phyloP scores from a whole-genome alignment of 2,113 vertebrate species.

The Hyaena hyaena region DNA sequence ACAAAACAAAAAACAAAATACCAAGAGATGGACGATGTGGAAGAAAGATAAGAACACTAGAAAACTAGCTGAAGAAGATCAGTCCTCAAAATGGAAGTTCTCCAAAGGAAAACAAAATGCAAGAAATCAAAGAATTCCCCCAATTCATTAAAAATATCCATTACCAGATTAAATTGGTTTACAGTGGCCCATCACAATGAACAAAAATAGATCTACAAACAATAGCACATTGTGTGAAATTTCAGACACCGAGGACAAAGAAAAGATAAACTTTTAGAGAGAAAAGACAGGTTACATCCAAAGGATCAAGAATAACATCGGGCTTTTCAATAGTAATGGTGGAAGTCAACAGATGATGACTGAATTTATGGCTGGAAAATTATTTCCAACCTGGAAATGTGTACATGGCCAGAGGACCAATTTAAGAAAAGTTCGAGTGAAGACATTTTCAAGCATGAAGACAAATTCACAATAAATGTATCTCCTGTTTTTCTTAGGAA shows the following conservation, averaged over 20 bases:
- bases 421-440: not conserved
- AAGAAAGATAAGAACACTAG: not conserved
- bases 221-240: not conserved
- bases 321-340: not conserved
- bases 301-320: not conserved
- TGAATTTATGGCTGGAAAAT: not conserved
- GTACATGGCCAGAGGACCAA: not conserved
- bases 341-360: not conserved
- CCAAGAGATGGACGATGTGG: not conserved
- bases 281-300: not conserved
- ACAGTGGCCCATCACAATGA: not conserved
- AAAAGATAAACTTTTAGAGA: not conserved
- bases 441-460: not conserved
- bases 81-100: not conserved
- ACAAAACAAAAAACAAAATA: not conserved
- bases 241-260: not conserved
- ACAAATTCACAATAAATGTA: not conserved
- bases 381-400: not conserved
- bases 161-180: not conserved
- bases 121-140: not conserved
- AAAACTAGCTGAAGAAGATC: not conserved
- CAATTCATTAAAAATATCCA: not conserved
- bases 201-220: not conserved
- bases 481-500: not conserved
- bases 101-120: not conserved